Conservation (phyloP, 1,140 invertebrate species). For the Camponotus pennsylvanicus region DNA sequence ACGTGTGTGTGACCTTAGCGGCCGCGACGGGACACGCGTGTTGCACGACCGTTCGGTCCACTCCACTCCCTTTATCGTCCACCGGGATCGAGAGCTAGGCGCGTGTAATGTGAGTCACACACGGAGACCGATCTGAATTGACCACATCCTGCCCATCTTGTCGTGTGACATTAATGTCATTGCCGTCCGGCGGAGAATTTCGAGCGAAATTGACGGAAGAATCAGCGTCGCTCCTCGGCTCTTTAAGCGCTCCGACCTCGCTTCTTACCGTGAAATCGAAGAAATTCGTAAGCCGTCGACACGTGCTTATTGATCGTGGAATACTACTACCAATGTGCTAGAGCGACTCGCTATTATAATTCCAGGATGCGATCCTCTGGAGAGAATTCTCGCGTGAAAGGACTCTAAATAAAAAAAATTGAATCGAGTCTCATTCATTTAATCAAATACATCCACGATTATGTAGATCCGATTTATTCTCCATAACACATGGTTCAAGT, state of each 20-base stretch:
- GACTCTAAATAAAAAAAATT: not conserved
- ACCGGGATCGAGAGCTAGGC: constrained; percentile 66
- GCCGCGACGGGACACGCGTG: constrained; percentile 54
- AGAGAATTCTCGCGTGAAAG: not conserved
- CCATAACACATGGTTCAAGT: constrained; percentile 73
- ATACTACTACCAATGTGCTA: not conserved
- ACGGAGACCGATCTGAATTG: constrained; percentile 83
- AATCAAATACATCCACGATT: constrained; percentile 46
- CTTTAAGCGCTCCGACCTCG: constrained; percentile 52
- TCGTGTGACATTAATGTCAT: constrained; percentile 83
- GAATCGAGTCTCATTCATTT: not conserved
- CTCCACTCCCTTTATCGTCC: constrained; percentile 63
- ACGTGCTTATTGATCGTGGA: not conserved
- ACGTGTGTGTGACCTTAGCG: constrained; percentile 71
- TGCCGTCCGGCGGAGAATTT: constrained; percentile 71
- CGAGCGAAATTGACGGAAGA: constrained; percentile 71
- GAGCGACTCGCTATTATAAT: not conserved
- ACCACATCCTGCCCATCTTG: constrained; percentile 84
- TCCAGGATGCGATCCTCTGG: not conserved
- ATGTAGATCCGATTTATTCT: constrained; percentile 72
- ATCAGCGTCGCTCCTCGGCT: constrained; percentile 47
- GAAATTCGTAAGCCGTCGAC: not conserved
- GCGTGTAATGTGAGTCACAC: constrained; percentile 83
- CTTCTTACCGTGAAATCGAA: constrained; percentile 23
- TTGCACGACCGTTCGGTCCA: constrained; percentile 61